phyloP scores from a whole-genome alignment of 1,140 invertebrate species.

The Agrypnia vestita region DNA sequence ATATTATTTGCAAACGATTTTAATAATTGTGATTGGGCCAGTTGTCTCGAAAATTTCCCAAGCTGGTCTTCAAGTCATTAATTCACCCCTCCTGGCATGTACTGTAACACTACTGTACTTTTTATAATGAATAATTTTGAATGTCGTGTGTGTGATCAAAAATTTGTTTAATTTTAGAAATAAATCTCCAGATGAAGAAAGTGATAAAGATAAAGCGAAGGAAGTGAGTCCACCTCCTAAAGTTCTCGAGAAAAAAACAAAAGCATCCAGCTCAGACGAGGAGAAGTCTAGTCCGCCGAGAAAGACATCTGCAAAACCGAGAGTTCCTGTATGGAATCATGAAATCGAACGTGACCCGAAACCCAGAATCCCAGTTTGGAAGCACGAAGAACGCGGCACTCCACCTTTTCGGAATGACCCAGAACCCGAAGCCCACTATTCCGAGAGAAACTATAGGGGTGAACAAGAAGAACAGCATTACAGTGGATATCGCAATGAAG shows the following conservation, averaged over 20 bases:
- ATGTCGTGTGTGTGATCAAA: neutral
- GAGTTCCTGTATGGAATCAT: constrained; percentile 10
- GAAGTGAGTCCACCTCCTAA: constrained; percentile 4
- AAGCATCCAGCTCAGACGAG: constrained; percentile 7
- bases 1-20: too few relatives aligned
- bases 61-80: too few relatives aligned
- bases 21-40: too few relatives aligned
- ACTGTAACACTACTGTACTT: too few relatives aligned
- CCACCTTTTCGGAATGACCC: neutral
- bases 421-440: constrained; percentile 1
- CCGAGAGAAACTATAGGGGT: constrained; percentile 11
- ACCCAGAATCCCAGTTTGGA: constrained; percentile 24
- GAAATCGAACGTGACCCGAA: constrained; percentile 10
- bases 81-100: too few relatives aligned
- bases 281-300: constrained; percentile 46
- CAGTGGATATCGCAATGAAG: constrained; percentile 5
- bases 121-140: neutral
- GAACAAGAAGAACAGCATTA: constrained; percentile 14
- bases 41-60: too few relatives aligned
- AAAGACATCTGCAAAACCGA: constrained; percentile 40
- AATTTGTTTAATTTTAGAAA: constrained; percentile 37
- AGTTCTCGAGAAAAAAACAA: constrained; percentile 10
- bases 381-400: constrained; percentile 5
- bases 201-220: constrained; percentile 33
- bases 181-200: constrained; percentile 40